Conservation (phyloP, 1,140 invertebrate species). For the Drosophila quadrilineata region DNA sequence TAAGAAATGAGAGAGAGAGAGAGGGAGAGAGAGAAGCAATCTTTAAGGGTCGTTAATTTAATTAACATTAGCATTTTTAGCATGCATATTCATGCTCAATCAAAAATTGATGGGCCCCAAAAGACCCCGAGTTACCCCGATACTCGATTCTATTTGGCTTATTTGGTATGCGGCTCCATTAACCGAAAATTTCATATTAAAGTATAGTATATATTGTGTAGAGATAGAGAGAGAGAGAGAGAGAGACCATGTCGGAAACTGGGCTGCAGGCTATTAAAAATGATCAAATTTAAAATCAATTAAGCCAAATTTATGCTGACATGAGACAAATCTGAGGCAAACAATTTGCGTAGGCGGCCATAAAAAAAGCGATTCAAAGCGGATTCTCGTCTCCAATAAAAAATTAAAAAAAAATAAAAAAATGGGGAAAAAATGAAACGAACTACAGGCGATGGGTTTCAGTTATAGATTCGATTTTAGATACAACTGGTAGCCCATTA, state of each 20-base stretch:
- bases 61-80: conserved; percentile 61
- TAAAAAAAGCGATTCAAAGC: conserved; percentile 51
- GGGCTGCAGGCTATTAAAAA: conserved; percentile 62
- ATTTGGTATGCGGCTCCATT: conserved; percentile 62
- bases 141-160: conserved; percentile 26
- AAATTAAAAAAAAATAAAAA: conserved; percentile 17
- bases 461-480: too few species aligned
- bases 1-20: too few species aligned
- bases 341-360: conserved; percentile 64
- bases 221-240: not conserved
- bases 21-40: too few species aligned
- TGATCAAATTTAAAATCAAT: conserved; percentile 75
- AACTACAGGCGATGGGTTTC: conserved; percentile 23
- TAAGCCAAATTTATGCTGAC: conserved; percentile 77
- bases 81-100: conserved; percentile 73
- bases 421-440: conserved; percentile 29
- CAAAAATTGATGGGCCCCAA: conserved; percentile 44
- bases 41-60: conserved; percentile 62
- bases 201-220: conserved; percentile 32
- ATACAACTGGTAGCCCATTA: conserved; percentile 55
- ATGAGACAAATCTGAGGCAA: conserved; percentile 68
- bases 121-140: conserved; percentile 18
- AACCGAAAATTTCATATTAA: conserved; percentile 52
- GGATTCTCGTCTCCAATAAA: too few species aligned
- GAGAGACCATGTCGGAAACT: conserved; percentile 46